phyloP scores from a whole-genome alignment of 2,888 invertebrate genomes.

The Nebria salina region DNA sequence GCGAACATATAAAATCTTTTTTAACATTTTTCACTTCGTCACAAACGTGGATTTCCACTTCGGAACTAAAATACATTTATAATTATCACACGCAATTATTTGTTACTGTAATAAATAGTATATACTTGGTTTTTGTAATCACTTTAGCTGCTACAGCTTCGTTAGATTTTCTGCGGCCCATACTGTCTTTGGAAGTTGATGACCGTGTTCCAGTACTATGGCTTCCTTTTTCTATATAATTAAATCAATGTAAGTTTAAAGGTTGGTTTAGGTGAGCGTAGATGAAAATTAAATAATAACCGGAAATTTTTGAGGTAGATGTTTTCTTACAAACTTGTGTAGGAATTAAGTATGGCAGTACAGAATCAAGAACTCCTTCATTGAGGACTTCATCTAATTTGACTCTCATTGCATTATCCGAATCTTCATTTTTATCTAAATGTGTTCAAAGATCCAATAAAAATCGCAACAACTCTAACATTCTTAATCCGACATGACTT shows the following conservation, averaged over 20 bases:
- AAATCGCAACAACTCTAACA: background rate
- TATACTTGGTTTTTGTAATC: slow-evolving; percentile 65
- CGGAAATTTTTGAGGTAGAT: slow-evolving; percentile 38
- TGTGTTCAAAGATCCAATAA: background rate
- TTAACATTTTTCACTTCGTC: slow-evolving; percentile 92
- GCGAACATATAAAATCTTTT: slow-evolving; percentile 89
- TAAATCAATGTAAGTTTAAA: slow-evolving; percentile 15
- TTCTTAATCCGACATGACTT: background rate
- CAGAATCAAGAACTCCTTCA: slow-evolving; percentile 85
- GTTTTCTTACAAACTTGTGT: slow-evolving; percentile 60
- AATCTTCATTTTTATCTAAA: slow-evolving; percentile 40
- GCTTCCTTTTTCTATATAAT: slow-evolving; percentile 32
- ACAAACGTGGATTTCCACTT: slow-evolving; percentile 94
- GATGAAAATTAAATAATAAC: slow-evolving; percentile 16
- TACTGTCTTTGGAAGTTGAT: slow-evolving; percentile 60
- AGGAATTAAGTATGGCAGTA: slow-evolving; percentile 78
- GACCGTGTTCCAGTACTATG: slow-evolving; percentile 20
- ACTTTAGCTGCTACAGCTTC: slow-evolving; percentile 59
- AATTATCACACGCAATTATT: background rate
- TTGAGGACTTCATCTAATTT: slow-evolving; percentile 71
- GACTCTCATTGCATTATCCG: slow-evolving; percentile 54
- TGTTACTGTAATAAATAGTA: slow-evolving; percentile 2
- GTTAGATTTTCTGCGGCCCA: slow-evolving; percentile 65
- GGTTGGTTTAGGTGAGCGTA: background rate
- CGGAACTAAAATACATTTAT: slow-evolving; percentile 61